Base-by-base conservation (phyloP, 2,797 vertebrate species). In the Phataginus tricuspis region DNA sequence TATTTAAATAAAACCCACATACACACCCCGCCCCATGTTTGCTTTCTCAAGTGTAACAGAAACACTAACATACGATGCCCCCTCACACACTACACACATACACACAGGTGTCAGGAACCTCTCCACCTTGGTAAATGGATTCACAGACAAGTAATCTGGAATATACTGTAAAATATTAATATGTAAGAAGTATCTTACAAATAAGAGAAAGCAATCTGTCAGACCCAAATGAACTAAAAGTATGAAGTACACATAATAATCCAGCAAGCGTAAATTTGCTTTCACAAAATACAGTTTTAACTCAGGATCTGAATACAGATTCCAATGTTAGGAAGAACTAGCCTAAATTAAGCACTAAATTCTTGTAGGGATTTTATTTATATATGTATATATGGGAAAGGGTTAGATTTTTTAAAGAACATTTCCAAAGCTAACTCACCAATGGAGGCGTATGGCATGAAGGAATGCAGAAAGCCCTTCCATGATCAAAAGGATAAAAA, bases 401-500 rank as follows among this genome's bases (percentile, higher is more conserved):
- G 4, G 10, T 6, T 39, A 25, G 7, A 8, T 11, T 8, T 49
- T 64, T 27, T 15, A 27, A 29, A 18, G 18, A 27, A 1, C 3
- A 23, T 27, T 9, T 21, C 51, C 2, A 19, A 74, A 72, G 34
- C 7, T 4, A 7, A 51, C 99, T 97, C 97, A 99, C 99, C 99
- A 99, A 97, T 99, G 99, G 96, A 99, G 99, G 96, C 99, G 99
- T 78, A 99, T 98, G 37, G 99, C 99, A 0, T 99, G 99, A 27
- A 99, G 99, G 97, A 99, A 99, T 5, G 99, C 99, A 1, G 99
- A 99, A 29, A 99, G 98, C 7, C 99, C 99, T 98, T 99, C 99
- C 99, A 99, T 99, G 97, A 99, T 94, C 27, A 99, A 98, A 27
- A 99, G 99, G 98, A 99, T 99, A 97, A 99, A 99, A 90, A 99